These are phyloP conservation scores for Hippolais icterina DNA, from an alignment of 2,113 vertebrate species.

Conservation along the genomic window DNA sequence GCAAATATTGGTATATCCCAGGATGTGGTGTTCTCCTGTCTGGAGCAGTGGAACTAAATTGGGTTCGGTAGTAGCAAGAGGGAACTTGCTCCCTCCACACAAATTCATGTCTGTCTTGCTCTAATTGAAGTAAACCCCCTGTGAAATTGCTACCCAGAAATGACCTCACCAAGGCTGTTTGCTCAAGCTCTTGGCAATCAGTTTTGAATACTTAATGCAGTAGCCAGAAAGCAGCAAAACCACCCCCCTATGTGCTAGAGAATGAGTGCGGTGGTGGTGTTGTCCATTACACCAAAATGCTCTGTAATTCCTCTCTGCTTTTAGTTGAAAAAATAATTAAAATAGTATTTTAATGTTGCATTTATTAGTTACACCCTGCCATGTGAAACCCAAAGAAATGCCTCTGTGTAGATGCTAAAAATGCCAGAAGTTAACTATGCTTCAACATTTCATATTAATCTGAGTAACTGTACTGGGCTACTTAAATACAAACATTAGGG, in stretches of 20 bases:
- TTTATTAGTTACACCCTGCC: neutral
- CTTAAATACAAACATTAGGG: conserved; percentile 9
- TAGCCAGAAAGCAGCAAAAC: neutral
- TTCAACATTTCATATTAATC: neutral
- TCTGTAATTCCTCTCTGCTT: neutral
- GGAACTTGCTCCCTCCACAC: neutral
- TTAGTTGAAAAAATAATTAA: neutral
- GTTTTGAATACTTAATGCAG: neutral
- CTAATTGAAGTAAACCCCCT: conserved; percentile 21
- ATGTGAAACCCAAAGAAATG: neutral
- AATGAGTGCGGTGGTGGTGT: neutral
- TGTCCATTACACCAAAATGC: neutral
- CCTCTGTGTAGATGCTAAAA: neutral
- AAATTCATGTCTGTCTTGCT: neutral
- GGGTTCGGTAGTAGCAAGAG: neutral
- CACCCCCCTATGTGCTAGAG: neutral
- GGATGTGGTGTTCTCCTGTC: neutral
- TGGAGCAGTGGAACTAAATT: neutral
- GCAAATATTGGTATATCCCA: neutral
- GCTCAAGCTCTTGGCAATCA: conserved; percentile 5
- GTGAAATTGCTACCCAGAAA: conserved; percentile 36
- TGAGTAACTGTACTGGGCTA: neutral
- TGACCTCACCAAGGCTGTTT: conserved; percentile 24
- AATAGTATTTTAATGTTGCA: neutral
- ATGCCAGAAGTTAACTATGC: neutral